These are phyloP conservation scores for Indicator maculatus DNA, from an alignment of 2,113 vertebrate genomes.

Conservation along the genomic window DNA sequence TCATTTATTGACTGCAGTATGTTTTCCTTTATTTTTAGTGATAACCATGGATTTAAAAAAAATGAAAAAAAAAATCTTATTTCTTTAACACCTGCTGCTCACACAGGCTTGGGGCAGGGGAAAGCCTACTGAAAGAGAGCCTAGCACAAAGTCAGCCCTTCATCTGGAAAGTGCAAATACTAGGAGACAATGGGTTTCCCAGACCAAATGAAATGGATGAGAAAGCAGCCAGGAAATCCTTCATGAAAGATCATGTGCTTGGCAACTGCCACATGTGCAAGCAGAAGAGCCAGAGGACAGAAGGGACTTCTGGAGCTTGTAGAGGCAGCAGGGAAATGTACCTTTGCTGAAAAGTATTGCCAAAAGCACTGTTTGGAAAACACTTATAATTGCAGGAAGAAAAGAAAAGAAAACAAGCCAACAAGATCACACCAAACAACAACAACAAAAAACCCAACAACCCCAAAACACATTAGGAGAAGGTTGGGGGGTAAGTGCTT, in stretches of 20 bases:
- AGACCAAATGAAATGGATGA: background rate
- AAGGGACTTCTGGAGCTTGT: background rate
- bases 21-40: background rate
- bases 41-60: background rate
- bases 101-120: background rate
- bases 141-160: background rate
- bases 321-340: background rate
- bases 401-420: too few relatives aligned
- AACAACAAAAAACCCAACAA: too few relatives aligned
- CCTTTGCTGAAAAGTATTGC: background rate
- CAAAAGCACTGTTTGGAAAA: background rate
- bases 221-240: background rate
- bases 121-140: background rate
- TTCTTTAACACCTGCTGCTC: background rate
- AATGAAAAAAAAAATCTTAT: background rate
- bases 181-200: background rate
- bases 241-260: fast-evolving
- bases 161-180: background rate
- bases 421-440: too few relatives aligned
- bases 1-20: background rate
- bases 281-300: background rate
- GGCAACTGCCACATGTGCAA: background rate
- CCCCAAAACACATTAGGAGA: background rate
- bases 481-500: background rate
- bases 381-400: background rate